Evolutionary conservation across 2,797 vertebrate genomes (phyloP).

Genomic region (Danio aesculapii): DNA sequence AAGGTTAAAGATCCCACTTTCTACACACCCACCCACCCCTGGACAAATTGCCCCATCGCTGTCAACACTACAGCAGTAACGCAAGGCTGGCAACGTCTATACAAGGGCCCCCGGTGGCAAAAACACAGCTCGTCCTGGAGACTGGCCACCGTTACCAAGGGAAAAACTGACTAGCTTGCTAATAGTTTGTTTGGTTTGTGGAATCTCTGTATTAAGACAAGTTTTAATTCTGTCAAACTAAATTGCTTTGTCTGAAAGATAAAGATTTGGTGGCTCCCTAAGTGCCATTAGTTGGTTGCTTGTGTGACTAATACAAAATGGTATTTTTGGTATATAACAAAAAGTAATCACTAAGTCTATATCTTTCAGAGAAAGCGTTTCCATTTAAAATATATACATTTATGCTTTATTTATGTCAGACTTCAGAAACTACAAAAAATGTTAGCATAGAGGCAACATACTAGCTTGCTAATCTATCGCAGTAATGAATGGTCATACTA

Average conservation of each 20-base stretch:
- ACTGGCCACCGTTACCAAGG: constrained; percentile 28
- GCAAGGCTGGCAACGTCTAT: not conserved
- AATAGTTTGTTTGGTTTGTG: not conserved
- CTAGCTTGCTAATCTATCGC: too few relatives aligned
- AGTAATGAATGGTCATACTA: too few relatives aligned
- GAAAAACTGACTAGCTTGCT: constrained; percentile 13
- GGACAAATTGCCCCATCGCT: constrained; percentile 36
- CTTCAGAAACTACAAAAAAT: not conserved
- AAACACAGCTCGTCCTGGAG: constrained; percentile 36
- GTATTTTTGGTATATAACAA: not conserved
- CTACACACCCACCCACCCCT: constrained; percentile 1
- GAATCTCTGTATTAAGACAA: not conserved
- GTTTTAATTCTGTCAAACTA: not conserved
- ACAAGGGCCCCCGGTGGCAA: constrained; percentile 17
- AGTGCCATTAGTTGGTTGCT: not conserved
- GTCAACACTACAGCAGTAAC: not conserved
- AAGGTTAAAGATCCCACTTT: constrained; percentile 17
- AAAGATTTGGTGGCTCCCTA: not conserved
- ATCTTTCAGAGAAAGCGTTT: not conserved
- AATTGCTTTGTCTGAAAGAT: not conserved
- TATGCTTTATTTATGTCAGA: not conserved
- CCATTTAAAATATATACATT: not conserved
- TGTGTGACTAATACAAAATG: not conserved
- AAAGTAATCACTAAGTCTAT: not conserved
- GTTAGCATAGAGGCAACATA: not conserved